Evolutionary conservation across 1,140 invertebrate genomes (phyloP), one percentile per base, ranked within the genome.

Genomic region (Caligus rogercresseyi): DNA sequence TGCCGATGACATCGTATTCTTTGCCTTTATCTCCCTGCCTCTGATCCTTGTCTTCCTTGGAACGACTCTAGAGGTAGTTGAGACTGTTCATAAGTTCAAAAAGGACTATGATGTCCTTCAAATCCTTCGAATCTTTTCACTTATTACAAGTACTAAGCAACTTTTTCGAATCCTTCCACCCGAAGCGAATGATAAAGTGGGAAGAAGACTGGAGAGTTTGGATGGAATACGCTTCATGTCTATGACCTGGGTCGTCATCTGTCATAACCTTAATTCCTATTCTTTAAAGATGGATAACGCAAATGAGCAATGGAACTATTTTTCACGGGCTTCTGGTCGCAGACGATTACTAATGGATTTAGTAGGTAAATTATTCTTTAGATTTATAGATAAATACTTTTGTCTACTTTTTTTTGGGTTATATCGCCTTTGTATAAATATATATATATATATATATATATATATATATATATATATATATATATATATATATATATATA

Each of bases 191-290:
- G 31, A 43, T 43, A 43, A 43, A 43, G 31, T 43, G 7, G 31
- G 31, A 11, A 43, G n/a, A 43, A 43, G 31, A 43, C 31, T 60
- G 57, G 26, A 25, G 7, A 31, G 20, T 25, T 25, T 60, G 20
- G 57, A 60, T 60, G 57, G 57, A 25, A 60, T 60, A 24, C 57
- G 57, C 26, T 60, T 60, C 24, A 15, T 60, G 4, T 60, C 57
- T 15, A 60, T 60, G 20, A 60, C 24, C 43, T 60, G 57, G 57
- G 57, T 60, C 18, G 14, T 60, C 14, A 2, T 25, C n/a, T 25
- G 24, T 13, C 57, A 60, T 60, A 43, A 7, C n/a, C 31, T 43
- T 43, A n/a, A 43, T 11, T 11, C 7, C n/a, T 43, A 43, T 43
- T 7, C n/a, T 7, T 11, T n/a, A 7, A 43, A 43, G 31, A 11